Evolutionary conservation across 2,113 vertebrate genomes (phyloP), one percentile per base, ranked within the genome.

Genomic region (Nymphicus hollandicus): DNA sequence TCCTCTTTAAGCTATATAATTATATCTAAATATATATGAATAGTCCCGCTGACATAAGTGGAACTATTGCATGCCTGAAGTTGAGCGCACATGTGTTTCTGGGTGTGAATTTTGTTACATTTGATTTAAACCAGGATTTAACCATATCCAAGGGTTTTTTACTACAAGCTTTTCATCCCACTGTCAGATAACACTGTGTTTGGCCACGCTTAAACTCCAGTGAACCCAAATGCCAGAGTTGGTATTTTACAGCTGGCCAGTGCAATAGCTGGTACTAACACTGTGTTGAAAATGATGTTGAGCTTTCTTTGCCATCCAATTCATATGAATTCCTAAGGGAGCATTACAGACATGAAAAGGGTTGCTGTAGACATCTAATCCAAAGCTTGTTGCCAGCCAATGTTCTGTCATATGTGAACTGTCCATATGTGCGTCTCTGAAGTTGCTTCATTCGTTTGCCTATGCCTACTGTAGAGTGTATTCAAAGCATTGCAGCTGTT

Each of bases 401-500:
- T 64, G 63, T 83, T 91, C 56, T 91, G 85, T 95, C 68, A 27
- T 70, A 14, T 50, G 74, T 91, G 85, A 49, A 72, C 85, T 89
- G 96, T 94, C 95, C 87, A 31, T 86, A 20, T 90, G 69, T 93
- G 93, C 11, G 1, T 93, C 60, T 91, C 60, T 79, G 16, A 76
- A 64, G 88, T 53, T 44, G 73, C 82, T 81, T 86, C 50, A 22
- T 74, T 33, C 17, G 2, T 89, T 78, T 81, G 41, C 80, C 78
- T 65, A 4, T 86, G 77, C 23, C 17, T 41, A 31, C 9, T 28
- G 23, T 73, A 10, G 27, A 47, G 58, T n/a, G 44, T 91, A 55
- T 74, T 78, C 85, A 69, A 46, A 92, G 88, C 85, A 44, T 46
- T 90, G 91, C 84, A 91, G 81, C 92, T 94, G 44, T 69, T 82